Percentiles rank a stretch among this genome's conserved stretches.
These are phyloP conservation scores for Darwinula stevensoni DNA, from an alignment of 2,888 invertebrate genomes.

Conservation along the genomic window DNA sequence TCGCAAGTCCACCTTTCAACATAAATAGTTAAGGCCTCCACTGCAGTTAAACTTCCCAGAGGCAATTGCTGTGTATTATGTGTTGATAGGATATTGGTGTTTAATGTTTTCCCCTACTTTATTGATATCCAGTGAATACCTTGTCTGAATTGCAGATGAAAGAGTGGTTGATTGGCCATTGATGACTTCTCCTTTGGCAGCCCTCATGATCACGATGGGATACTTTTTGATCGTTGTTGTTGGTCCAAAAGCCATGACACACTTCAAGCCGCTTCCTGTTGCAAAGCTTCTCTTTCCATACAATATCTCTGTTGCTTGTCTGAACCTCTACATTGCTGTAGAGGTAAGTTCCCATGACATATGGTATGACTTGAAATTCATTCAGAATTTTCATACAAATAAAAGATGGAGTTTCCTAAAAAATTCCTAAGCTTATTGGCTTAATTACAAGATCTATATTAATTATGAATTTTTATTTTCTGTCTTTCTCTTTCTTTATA, in stretches of 20 bases:
- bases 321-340: constrained; percentile 54
- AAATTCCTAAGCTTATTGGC: constrained; percentile 6
- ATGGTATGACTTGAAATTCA: no score
- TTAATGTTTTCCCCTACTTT: no score
- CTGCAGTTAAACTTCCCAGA: no score
- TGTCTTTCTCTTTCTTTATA: not conserved
- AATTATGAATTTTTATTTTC: no score
- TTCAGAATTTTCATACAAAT: not conserved
- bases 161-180: constrained; percentile 56
- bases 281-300: constrained; percentile 47
- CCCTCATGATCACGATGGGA: constrained; percentile 30
- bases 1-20: no score
- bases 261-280: constrained; percentile 39
- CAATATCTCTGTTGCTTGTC: constrained; percentile 46
- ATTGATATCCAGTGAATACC: no score
- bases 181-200: constrained; percentile 49
- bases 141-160: constrained; percentile 27
- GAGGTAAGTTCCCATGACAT: constrained; percentile 28
- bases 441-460: not conserved
- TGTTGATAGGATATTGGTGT: no score
- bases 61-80: no score
- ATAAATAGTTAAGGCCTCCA: no score
- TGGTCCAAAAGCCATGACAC: constrained; percentile 51
- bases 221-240: constrained; percentile 46
- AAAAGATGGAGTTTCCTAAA: not conserved